phyloP scores from a whole-genome alignment of 1,140 invertebrate genomes.

The Spodoptera litura region DNA sequence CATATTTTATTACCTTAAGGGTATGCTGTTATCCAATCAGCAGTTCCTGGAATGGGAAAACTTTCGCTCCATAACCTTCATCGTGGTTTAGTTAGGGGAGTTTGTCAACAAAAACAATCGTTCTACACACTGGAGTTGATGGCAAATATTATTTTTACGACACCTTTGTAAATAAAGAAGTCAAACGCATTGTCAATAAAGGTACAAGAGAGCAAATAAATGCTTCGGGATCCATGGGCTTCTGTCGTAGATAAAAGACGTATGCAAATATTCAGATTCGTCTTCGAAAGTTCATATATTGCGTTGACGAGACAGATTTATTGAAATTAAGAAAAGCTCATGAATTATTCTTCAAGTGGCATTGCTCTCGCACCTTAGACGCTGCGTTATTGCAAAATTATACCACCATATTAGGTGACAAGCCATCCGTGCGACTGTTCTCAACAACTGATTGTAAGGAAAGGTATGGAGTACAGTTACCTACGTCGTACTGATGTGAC shows the following conservation, averaged over 20 bases:
- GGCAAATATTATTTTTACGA: constrained; percentile 24
- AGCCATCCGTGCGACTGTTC: constrained; percentile 27
- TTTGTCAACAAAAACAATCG: constrained; percentile 9
- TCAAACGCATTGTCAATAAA: constrained; percentile 17
- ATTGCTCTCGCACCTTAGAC: constrained; percentile 30
- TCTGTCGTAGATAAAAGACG: constrained; percentile 3
- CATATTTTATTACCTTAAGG: constrained; percentile 14
- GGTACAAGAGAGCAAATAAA: constrained; percentile 1
- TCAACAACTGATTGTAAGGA: constrained; percentile 37
- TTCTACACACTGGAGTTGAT: not conserved
- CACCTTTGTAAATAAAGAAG: constrained; percentile 4
- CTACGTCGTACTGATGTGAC: constrained; percentile 14
- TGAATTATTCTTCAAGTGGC: constrained; percentile 39
- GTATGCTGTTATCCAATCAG: constrained; percentile 16
- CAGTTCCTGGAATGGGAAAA: constrained; percentile 8
- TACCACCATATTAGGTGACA: constrained; percentile 36
- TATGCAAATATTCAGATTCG: constrained; percentile 26
- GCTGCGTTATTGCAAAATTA: constrained; percentile 45
- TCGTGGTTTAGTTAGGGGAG: not conserved
- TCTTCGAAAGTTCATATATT: constrained; percentile 23
- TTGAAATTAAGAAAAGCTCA: constrained; percentile 44
- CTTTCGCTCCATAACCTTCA: constrained; percentile 2
- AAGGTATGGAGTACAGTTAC: constrained; percentile 48
- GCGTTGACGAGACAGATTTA: constrained; percentile 40
- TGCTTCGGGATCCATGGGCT: not conserved